phyloP scores from a whole-genome alignment of 2,797 vertebrate genomes.

The Hozukius guyotensis region DNA sequence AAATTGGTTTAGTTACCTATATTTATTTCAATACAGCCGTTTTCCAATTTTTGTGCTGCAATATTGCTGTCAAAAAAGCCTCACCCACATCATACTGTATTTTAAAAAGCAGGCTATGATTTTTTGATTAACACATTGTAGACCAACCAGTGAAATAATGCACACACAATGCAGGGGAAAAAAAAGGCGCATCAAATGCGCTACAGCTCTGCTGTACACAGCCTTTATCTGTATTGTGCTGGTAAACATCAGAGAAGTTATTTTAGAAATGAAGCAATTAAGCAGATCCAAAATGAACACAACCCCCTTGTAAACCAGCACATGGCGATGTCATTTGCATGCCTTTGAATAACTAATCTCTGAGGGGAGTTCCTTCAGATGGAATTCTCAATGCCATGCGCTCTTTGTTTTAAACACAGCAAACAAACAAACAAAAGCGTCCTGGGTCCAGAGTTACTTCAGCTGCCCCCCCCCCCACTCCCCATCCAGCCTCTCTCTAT shows the following conservation, averaged over 20 bases:
- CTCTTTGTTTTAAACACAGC: conserved; percentile 85
- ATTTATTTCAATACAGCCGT: background rate
- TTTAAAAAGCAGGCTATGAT: conserved; percentile 32
- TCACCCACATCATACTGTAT: background rate
- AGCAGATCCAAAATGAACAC: conserved; percentile 84
- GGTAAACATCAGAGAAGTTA: conserved; percentile 86
- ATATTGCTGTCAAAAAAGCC: conserved; percentile 10
- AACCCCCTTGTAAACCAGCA: conserved; percentile 81
- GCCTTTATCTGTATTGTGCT: conserved; percentile 73
- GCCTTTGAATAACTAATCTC: conserved; percentile 88
- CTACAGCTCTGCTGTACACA: conserved; percentile 51
- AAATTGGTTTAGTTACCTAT: background rate
- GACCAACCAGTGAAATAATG: conserved; percentile 55
- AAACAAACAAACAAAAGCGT: conserved; percentile 85
- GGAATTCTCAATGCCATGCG: conserved; percentile 83
- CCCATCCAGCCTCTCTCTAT: conserved; percentile 12
- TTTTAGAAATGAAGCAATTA: conserved; percentile 90
- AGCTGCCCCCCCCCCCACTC: background rate
- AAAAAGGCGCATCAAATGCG: conserved; percentile 45
- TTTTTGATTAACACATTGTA: conserved; percentile 49
- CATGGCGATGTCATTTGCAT: conserved; percentile 87
- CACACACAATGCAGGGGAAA: conserved; percentile 30
- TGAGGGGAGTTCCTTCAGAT: conserved; percentile 84
- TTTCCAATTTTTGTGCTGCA: background rate
- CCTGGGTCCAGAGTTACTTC: conserved; percentile 69